phyloP scores from a whole-genome alignment of 2,113 vertebrate species.

The Planiliza haematocheilus region DNA sequence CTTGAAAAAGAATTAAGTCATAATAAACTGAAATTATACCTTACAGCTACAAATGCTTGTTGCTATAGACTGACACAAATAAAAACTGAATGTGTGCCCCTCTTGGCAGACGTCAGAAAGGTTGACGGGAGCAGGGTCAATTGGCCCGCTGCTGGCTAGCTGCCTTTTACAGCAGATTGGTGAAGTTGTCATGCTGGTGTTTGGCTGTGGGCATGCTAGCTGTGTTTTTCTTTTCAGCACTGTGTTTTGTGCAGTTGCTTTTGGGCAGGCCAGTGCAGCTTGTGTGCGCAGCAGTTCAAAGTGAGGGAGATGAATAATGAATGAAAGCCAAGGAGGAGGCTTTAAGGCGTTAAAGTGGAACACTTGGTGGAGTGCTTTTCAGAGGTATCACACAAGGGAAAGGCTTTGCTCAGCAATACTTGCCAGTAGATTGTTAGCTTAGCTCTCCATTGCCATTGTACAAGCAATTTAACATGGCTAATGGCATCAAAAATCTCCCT shows the following conservation, averaged over 20 bases:
- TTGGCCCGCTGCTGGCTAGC: constrained; percentile 45
- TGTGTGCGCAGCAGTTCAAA: constrained; percentile 60
- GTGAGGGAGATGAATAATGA: constrained; percentile 77
- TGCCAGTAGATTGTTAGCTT: constrained; percentile 63
- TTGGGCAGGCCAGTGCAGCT: constrained; percentile 37
- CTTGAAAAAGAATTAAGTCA: not conserved
- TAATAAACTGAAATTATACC: constrained; percentile 12
- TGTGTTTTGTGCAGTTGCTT: constrained; percentile 58
- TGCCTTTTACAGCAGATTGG: constrained; percentile 57
- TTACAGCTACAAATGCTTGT: not conserved
- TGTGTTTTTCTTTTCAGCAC: constrained; percentile 49
- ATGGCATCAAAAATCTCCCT: constrained; percentile 66
- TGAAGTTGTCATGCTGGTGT: constrained; percentile 65
- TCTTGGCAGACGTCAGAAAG: constrained; percentile 37
- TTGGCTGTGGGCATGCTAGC: constrained; percentile 49
- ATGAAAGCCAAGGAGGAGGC: constrained; percentile 72
- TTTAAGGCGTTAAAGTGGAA: constrained; percentile 77
- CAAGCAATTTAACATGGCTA: constrained; percentile 68
- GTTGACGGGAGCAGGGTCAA: constrained; percentile 52
- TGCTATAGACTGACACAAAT: not conserved
- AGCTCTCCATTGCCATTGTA: constrained; percentile 46
- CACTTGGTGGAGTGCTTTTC: constrained; percentile 70
- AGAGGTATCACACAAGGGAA: constrained; percentile 59
- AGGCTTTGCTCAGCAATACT: constrained; percentile 72
- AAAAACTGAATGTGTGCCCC: constrained; percentile 27